Conservation (phyloP, 2,797 vertebrate species). For the Centroberyx gerrardi region DNA sequence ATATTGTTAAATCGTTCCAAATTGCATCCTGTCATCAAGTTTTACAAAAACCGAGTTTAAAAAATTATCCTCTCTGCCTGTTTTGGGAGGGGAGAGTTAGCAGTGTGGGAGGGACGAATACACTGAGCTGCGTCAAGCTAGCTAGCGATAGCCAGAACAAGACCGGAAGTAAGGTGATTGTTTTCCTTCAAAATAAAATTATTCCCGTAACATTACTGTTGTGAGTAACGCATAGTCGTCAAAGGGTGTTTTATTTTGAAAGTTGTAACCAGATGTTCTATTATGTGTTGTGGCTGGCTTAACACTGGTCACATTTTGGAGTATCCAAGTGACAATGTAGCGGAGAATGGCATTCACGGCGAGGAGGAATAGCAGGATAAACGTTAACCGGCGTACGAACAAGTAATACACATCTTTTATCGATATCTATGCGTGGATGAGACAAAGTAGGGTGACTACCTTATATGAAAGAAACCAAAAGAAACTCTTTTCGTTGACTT, state of each 20-base stretch:
- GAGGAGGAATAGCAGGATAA: slow-evolving; percentile 30
- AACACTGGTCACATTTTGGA: slow-evolving; percentile 17
- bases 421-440: too few relatives aligned
- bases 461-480: background rate
- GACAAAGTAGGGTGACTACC: too few relatives aligned
- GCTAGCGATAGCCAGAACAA: too few relatives aligned
- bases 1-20: too few relatives aligned
- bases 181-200: too few relatives aligned
- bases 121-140: background rate
- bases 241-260: slow-evolving; percentile 37
- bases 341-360: slow-evolving; percentile 65
- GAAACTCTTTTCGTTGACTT: background rate
- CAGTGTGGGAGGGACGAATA: slow-evolving; percentile 30
- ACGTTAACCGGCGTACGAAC: background rate
- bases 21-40: too few relatives aligned
- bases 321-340: slow-evolving; percentile 35
- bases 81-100: background rate
- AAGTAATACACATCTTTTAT: background rate
- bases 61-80: background rate
- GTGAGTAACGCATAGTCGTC: too few relatives aligned
- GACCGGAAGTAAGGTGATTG: too few relatives aligned
- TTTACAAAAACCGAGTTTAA: too few relatives aligned
- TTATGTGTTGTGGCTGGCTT: slow-evolving; percentile 1
- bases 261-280: fast-evolving
- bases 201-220: too few relatives aligned